A percentile compares a stretch with the other conserved stretches of the same genome.
Conservation (phyloP, 2,113 vertebrate genomes). For the Lycaon pictus region DNA sequence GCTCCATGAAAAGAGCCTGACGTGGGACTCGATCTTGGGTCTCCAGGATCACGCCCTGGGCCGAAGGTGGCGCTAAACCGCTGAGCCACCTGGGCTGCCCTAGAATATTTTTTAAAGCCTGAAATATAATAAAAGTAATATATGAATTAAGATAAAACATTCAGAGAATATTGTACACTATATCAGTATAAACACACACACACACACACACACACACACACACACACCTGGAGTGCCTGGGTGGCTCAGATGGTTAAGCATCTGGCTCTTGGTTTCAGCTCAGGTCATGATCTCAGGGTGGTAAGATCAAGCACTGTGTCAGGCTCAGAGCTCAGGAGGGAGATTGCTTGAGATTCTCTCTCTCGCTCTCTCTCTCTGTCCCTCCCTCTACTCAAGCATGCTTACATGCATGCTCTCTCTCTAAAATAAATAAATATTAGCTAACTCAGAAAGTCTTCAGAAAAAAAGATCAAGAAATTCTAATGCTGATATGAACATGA, state of each 20-base stretch:
- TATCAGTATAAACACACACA: neutral
- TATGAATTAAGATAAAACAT: slow-evolving; percentile 33
- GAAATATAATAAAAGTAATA: neutral
- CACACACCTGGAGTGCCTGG: neutral
- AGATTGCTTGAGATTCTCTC: neutral
- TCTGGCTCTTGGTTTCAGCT: neutral
- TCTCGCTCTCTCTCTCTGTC: neutral
- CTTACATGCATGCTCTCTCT: neutral
- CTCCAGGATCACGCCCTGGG: too few species aligned
- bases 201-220: neutral
- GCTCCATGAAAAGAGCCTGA: too few species aligned
- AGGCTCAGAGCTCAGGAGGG: rapidly evolving
- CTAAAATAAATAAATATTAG: neutral
- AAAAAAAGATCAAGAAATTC: slow-evolving; percentile 32
- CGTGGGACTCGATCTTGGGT: too few species aligned
- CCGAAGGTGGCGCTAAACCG: too few species aligned
- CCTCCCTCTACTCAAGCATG: neutral
- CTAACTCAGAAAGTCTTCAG: slow-evolving; percentile 31
- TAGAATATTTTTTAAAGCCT: neutral
- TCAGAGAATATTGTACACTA: neutral
- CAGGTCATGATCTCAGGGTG: neutral
- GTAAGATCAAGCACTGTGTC: neutral
- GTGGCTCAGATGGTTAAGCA: neutral
- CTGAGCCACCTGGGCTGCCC: too few species aligned
- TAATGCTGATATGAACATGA: slow-evolving; percentile 5